Evolutionary conservation across 2,888 invertebrate genomes (phyloP).

Genomic region (Synergus gifuensis): DNA sequence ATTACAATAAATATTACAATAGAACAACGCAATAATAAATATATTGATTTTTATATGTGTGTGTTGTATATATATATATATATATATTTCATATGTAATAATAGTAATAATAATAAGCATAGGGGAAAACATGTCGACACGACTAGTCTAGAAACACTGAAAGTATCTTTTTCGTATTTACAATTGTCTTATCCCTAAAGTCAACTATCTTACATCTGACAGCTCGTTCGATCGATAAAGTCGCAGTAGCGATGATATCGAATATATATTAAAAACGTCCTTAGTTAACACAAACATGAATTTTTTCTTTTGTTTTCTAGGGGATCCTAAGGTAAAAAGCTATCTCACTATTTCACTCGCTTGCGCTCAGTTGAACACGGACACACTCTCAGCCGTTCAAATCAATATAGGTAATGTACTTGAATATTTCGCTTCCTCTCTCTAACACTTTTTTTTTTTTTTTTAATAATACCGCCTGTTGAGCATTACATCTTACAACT

Average conservation of each 20-base stretch:
- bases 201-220: conserved; percentile 67
- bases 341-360: conserved; percentile 35
- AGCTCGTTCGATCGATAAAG: conserved; percentile 57
- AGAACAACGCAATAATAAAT: conserved; percentile 77
- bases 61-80: conserved; percentile 61
- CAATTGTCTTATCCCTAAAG: conserved; percentile 63
- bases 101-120: conserved; percentile 60
- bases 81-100: conserved; percentile 67
- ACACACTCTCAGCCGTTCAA: conserved; percentile 28
- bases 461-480: conserved; percentile 42
- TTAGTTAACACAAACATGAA: conserved; percentile 16
- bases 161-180: conserved; percentile 68
- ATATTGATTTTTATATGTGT: conserved; percentile 64
- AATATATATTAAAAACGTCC: conserved; percentile 24
- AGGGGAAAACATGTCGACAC: conserved; percentile 76
- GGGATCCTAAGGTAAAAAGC: conserved; percentile 3
- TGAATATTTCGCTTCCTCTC: conserved; percentile 38
- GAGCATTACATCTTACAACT: conserved; percentile 55
- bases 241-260: conserved; percentile 49
- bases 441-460: conserved; percentile 20
- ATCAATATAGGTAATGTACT: conserved; percentile 32
- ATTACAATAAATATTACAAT: conserved; percentile 77
- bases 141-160: conserved; percentile 74
- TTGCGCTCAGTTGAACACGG: conserved; percentile 43
- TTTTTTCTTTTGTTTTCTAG: conserved; percentile 29